Base-by-base conservation (phyloP, 2,113 vertebrate genomes). In the Acanthisitta chloris region DNA sequence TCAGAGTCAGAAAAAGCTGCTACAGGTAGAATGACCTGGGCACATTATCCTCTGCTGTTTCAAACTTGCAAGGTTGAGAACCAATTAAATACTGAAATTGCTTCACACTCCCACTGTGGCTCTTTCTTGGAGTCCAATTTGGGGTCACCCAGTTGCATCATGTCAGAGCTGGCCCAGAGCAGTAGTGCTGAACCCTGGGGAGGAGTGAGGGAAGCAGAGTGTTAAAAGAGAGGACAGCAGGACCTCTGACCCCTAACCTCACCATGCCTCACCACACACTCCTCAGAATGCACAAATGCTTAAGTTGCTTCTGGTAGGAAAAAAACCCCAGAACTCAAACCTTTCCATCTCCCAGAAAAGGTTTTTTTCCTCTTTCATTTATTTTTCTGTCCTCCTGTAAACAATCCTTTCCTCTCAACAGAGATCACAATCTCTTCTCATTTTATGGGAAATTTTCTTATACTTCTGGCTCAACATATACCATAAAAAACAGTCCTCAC, bases 11-110 rank as follows among this genome's bases (percentile, higher is more conserved):
- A 34, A 57, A 64, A 86, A 72, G 5, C 23, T 86, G 58, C 64
- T 24, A 36, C 9, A 72, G 14, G 23, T 29, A 28, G 26, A 23
- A 64, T 3, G 7, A 65, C n/a, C 17, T 2, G 25, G 51, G 31
- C 31, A 18, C 0, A 0, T 42, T 61, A 17, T 17, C 16, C 51
- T 65, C 43, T 1, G 33, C 21, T 4, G 1, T 49, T 84, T 88
- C n/a, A 13, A 54, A 76, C 40, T 59, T 64, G 17, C 28, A 71
- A 81, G 36, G 58, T 57, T 57, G 61, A 81, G 51, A 66, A 40
- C 16, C 40, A 66, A 66, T 49, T 49, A 89, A 71, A 81, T 66
- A 20, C 33, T 29, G 33, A 49, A 70, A 26, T 48, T 24, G 33
- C 45, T 88, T 76, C 38, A 66, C 24, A 54, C 24, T n/a, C n/a